These are phyloP conservation scores for Trachelus iudaicus DNA, from an alignment of 2,888 invertebrate genomes.

Conservation along the genomic window DNA sequence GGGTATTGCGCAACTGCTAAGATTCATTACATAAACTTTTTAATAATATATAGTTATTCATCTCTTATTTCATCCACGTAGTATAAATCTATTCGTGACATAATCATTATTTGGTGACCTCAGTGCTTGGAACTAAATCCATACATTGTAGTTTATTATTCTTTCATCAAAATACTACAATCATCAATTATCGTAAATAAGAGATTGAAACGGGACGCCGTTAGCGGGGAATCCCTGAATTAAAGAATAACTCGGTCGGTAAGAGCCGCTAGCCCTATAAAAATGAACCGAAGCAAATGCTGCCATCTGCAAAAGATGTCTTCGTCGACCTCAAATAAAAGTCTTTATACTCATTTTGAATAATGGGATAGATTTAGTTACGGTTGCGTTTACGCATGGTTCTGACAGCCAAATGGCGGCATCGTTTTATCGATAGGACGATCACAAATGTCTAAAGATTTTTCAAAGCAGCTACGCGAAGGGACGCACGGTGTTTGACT, in stretches of 20 bases:
- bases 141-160: neutral
- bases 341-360: neutral
- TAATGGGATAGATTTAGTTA: neutral
- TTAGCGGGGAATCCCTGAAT: neutral
- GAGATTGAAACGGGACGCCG: neutral
- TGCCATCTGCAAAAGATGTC: neutral
- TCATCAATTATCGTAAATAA: neutral
- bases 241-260: neutral
- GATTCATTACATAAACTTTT: conserved; percentile 25
- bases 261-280: neutral
- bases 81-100: neutral
- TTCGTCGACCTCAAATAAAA: neutral
- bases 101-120: neutral
- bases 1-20: conserved; percentile 28
- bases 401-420: neutral
- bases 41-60: neutral
- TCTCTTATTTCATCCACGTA: neutral
- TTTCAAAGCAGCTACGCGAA: neutral
- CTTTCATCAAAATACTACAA: neutral
- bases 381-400: neutral
- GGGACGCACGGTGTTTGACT: neutral
- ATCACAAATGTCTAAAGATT: neutral
- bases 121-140: neutral
- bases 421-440: neutral
- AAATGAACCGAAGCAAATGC: neutral